Conservation (phyloP, 2,113 vertebrate genomes). For the Abramis brama region DNA sequence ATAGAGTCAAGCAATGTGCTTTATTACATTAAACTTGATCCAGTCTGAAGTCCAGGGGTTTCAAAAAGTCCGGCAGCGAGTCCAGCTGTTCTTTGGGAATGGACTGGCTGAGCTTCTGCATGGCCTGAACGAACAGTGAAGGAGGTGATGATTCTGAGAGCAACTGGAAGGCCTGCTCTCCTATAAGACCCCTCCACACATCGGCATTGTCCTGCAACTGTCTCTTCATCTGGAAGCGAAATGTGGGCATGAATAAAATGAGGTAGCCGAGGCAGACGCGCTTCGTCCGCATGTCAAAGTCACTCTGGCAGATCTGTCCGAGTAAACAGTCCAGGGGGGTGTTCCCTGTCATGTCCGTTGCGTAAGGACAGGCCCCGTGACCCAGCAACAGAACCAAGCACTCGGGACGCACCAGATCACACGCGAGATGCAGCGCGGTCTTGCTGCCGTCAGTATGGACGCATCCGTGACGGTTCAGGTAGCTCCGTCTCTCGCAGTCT, state of each 20-base stretch:
- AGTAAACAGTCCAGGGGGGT: conserved; percentile 84
- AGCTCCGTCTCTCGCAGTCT: conserved; percentile 53
- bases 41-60: conserved; percentile 81
- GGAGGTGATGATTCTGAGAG: conserved; percentile 82
- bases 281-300: conserved; percentile 62
- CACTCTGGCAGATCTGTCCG: conserved; percentile 67
- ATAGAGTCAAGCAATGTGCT: not conserved
- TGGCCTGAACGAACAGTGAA: conserved; percentile 82
- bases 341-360: conserved; percentile 69
- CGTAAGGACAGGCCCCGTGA: conserved; percentile 79
- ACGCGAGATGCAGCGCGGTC: conserved; percentile 84
- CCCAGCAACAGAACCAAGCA: conserved; percentile 86
- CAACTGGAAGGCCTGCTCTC: conserved; percentile 82
- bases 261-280: conserved; percentile 86
- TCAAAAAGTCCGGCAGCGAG: conserved; percentile 84
- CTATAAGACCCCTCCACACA: conserved; percentile 83
- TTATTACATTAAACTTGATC: conserved; percentile 33
- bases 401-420: conserved; percentile 83
- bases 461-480: conserved; percentile 83
- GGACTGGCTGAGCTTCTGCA: conserved; percentile 85
- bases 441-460: conserved; percentile 83
- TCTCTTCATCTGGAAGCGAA: conserved; percentile 66
- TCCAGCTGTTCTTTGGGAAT: conserved; percentile 81
- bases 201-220: conserved; percentile 76
- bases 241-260: conserved; percentile 81